A percentile compares a stretch with the other conserved stretches of the same genome.
phyloP scores from a whole-genome alignment of 2,888 invertebrate species.

The Syrphus vitripennis region DNA sequence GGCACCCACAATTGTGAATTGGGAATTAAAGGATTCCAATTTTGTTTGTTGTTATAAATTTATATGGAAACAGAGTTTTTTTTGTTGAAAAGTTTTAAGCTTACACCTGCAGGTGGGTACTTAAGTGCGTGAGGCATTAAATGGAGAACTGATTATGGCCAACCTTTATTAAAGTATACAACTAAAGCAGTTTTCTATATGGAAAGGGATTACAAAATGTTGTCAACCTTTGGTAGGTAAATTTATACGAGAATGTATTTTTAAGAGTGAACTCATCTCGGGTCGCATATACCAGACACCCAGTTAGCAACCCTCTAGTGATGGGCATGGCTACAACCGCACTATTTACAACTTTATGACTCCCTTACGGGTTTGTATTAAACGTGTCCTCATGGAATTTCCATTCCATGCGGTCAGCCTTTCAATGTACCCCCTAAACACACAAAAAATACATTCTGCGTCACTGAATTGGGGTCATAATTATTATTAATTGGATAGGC shows the following conservation, averaged over 20 bases:
- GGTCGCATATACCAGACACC: not conserved
- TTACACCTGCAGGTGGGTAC: not conserved
- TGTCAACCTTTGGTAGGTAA: slow-evolving; percentile 39
- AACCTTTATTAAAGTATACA: not conserved
- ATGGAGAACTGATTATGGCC: not conserved
- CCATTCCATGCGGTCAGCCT: slow-evolving; percentile 36
- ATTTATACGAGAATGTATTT: not conserved
- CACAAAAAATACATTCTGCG: not conserved
- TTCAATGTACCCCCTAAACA: not conserved
- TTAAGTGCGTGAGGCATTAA: not conserved
- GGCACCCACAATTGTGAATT: not conserved
- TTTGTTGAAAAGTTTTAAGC: not conserved
- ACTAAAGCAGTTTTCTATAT: not conserved
- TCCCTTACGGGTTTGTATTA: slow-evolving; percentile 39
- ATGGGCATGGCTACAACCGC: not conserved
- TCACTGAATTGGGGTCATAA: not conserved
- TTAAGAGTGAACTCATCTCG: slow-evolving; percentile 41
- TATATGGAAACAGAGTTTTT: not conserved
- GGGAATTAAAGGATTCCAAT: slow-evolving; percentile 8
- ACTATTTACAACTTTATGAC: slow-evolving; percentile 31
- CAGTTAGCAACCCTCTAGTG: not conserved
- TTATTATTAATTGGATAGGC: no score
- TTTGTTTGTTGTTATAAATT: not conserved
- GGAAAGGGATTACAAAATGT: slow-evolving; percentile 13
- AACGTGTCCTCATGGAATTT: slow-evolving; percentile 25